A percentile compares a stretch with the other conserved stretches of the same genome.
Evolutionary conservation across 2,888 invertebrate genomes (phyloP).

Genomic region (Stenolophus ochropezus): DNA sequence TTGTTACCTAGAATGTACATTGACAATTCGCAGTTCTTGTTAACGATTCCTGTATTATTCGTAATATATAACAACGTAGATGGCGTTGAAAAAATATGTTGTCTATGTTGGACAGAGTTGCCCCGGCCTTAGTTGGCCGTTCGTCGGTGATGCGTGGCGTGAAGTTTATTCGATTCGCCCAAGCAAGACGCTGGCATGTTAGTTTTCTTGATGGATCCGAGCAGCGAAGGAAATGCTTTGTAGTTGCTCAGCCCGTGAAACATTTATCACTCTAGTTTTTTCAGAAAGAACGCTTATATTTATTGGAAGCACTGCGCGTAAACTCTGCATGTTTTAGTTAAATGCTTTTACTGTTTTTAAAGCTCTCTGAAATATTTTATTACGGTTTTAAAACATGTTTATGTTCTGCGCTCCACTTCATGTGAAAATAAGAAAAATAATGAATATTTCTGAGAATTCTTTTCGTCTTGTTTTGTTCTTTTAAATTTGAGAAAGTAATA

Average conservation of each 20-base stretch:
- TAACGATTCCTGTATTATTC: background rate
- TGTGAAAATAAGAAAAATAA: background rate
- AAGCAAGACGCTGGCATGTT: slow-evolving; percentile 15
- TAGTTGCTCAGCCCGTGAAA: slow-evolving; percentile 10
- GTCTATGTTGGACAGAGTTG: background rate
- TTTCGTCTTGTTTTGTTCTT: no score
- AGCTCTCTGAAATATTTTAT: background rate
- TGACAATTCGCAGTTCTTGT: background rate
- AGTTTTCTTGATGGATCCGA: slow-evolving; percentile 14
- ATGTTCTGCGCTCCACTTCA: background rate
- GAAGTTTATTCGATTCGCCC: slow-evolving; percentile 12
- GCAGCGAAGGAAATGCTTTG: slow-evolving; percentile 14
- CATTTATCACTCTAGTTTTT: slow-evolving; percentile 19
- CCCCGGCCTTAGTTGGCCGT: background rate
- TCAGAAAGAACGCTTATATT: background rate
- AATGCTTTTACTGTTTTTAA: background rate
- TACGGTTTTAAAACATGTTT: background rate
- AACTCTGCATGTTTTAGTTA: background rate
- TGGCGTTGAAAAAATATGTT: background rate
- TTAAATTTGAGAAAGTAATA: no score
- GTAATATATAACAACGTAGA: background rate
- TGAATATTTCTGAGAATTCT: background rate
- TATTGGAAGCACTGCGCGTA: background rate
- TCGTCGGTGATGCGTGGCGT: background rate
- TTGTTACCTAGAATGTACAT: background rate